A percentile compares a stretch with the other conserved stretches of the same genome.
These are phyloP conservation scores for Typhlichthys eigenmanni DNA, from an alignment of 2,797 vertebrate species.

Conservation along the genomic window DNA sequence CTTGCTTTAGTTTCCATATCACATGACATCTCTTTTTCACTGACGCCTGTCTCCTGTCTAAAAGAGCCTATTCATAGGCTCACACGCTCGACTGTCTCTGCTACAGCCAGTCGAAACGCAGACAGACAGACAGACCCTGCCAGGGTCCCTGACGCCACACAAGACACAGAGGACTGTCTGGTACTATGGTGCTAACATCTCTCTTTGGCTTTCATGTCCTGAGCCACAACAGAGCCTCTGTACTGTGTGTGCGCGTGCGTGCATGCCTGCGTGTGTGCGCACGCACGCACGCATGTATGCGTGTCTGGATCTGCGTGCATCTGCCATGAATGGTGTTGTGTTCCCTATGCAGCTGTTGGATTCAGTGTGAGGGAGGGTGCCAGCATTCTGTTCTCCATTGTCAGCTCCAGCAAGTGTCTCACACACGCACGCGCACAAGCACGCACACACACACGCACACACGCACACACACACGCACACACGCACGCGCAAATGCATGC, in stretches of 20 bases:
- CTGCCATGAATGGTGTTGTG: slow-evolving; percentile 67
- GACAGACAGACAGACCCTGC: slow-evolving; percentile 35
- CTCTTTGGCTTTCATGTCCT: slow-evolving; percentile 55
- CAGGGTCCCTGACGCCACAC: slow-evolving; percentile 57
- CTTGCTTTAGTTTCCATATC: slow-evolving; percentile 21
- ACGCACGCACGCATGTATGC: background rate
- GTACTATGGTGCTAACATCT: slow-evolving; percentile 57
- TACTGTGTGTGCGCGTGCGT: slow-evolving; percentile 47
- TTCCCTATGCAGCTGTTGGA: slow-evolving; percentile 66
- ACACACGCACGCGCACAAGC: background rate
- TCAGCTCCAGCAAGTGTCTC: slow-evolving; percentile 20
- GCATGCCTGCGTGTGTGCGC: slow-evolving; percentile 24
- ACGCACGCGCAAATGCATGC: slow-evolving; percentile 11
- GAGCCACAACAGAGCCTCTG: slow-evolving; percentile 66
- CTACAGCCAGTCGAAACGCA: slow-evolving; percentile 34
- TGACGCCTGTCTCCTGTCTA: slow-evolving; percentile 55
- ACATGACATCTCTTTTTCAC: slow-evolving; percentile 21
- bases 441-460: too few relatives aligned
- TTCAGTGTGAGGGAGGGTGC: slow-evolving; percentile 37
- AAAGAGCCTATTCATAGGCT: slow-evolving; percentile 42
- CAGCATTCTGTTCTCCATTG: slow-evolving; percentile 42
- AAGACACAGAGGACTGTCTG: slow-evolving; percentile 56
- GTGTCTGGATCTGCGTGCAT: slow-evolving; percentile 41
- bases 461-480: slow-evolving; percentile 10
- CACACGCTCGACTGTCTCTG: slow-evolving; percentile 44